A percentile compares a stretch with the other conserved stretches of the same genome.
Conservation (phyloP, 2,113 vertebrate genomes). For the Blennius ocellaris region DNA sequence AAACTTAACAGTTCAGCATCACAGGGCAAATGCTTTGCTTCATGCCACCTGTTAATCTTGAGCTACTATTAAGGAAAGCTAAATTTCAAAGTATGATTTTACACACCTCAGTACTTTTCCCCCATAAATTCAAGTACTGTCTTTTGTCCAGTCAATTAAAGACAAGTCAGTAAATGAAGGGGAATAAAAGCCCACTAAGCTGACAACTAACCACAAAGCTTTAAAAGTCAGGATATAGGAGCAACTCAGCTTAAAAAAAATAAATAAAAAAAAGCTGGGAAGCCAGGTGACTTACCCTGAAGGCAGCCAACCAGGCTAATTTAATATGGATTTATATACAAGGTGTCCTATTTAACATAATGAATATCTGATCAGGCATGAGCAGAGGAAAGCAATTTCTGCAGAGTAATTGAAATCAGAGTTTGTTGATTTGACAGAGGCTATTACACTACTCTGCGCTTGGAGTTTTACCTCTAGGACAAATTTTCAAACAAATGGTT, state of each 20-base stretch:
- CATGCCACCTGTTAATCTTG: too few species aligned
- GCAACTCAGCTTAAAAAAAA: background rate
- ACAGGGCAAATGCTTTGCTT: too few species aligned
- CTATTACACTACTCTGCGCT: conserved; percentile 14
- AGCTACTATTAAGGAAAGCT: too few species aligned
- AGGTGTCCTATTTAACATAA: conserved; percentile 80
- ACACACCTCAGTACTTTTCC: background rate
- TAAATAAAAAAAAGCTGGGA: too few species aligned
- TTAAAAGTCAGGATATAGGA: background rate
- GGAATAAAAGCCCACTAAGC: background rate
- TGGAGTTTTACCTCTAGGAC: too few species aligned
- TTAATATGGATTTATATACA: conserved; percentile 81
- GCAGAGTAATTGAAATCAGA: conserved; percentile 84
- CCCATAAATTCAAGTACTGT: background rate
- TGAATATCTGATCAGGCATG: conserved; percentile 85
- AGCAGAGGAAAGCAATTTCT: conserved; percentile 83
- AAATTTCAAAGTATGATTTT: background rate
- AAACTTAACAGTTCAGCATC: too few species aligned
- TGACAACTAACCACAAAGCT: background rate
- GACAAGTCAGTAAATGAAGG: background rate
- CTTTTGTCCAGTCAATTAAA: background rate
- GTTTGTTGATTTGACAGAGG: conserved; percentile 75
- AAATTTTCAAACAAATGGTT: conserved; percentile 7
- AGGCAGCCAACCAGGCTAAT: conserved; percentile 73
- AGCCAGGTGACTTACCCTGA: conserved; percentile 20